A percentile compares a stretch with the other conserved stretches of the same genome.
Conservation (phyloP, 2,888 invertebrate genomes). For the Anodontia alba region DNA sequence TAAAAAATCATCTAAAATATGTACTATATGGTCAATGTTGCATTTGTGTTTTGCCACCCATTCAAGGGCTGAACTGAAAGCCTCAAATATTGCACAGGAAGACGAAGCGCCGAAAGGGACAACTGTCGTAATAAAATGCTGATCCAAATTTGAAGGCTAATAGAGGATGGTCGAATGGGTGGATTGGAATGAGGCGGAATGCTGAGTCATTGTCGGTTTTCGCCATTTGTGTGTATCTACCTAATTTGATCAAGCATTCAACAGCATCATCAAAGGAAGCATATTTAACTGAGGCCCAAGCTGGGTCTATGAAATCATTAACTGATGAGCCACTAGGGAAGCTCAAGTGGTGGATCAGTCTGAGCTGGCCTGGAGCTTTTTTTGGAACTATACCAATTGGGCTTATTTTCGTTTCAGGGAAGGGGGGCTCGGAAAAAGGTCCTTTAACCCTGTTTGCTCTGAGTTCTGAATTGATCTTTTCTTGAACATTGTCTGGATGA, state of each 20-base stretch:
- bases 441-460: constrained; percentile 7
- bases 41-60: constrained; percentile 14
- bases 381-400: constrained; percentile 43
- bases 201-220: constrained; percentile 53
- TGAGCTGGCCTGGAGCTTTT: constrained; percentile 30
- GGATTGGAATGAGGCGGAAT: constrained; percentile 50
- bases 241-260: neutral
- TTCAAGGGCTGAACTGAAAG: constrained; percentile 40
- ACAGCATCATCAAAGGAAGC: constrained; percentile 46
- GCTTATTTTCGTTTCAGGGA: constrained; percentile 27
- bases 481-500: neutral
- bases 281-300: constrained; percentile 29
- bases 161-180: constrained; percentile 43
- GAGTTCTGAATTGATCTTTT: constrained; percentile 31
- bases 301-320: constrained; percentile 45
- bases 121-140: constrained; percentile 44
- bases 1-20: neutral
- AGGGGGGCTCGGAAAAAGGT: constrained; percentile 23
- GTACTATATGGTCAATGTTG: neutral
- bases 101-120: constrained; percentile 48
- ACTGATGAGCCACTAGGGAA: constrained; percentile 38
- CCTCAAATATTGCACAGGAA: constrained; percentile 56
- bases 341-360: constrained; percentile 53
- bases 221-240: constrained; percentile 11
- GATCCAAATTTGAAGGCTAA: constrained; percentile 40